Percentiles rank a stretch among this genome's conserved stretches.
phyloP scores from a whole-genome alignment of 1,140 invertebrate species.

The Gryllus bimaculatus region DNA sequence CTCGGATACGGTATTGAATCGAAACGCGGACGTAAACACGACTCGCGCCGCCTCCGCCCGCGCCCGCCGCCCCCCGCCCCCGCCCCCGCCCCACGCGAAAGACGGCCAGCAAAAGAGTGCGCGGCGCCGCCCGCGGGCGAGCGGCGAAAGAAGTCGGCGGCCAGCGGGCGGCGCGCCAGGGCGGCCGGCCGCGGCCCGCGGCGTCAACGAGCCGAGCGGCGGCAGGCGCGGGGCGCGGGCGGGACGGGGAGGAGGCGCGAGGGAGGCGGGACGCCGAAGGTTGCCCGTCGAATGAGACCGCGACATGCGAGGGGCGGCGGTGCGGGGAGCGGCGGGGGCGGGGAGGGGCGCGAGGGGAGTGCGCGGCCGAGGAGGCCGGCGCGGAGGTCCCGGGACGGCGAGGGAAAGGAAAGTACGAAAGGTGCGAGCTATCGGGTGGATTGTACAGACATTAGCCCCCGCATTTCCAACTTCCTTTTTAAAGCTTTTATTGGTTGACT shows the following conservation, averaged over 20 bases:
- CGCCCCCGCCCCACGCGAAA: neutral
- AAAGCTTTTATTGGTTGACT: neutral
- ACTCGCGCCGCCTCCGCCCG: neutral
- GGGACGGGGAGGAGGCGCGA: neutral
- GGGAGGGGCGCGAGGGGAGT: neutral
- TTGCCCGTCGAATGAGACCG: neutral
- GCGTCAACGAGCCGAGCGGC: neutral
- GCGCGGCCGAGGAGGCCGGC: too few species aligned
- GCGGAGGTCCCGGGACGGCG: too few species aligned
- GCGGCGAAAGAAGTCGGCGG: neutral
- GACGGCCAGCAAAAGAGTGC: neutral
- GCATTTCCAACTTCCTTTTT: slow-evolving; percentile 1
- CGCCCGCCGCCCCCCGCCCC: too few species aligned
- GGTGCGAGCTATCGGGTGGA: slow-evolving; percentile 2
- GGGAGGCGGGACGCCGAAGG: neutral
- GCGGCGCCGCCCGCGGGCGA: neutral
- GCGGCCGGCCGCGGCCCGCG: too few species aligned
- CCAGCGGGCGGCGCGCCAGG: neutral
- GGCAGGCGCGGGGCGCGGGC: too few species aligned
- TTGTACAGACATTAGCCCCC: neutral
- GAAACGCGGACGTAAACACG: slow-evolving; percentile 9
- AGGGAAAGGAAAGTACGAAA: neutral
- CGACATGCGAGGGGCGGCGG: neutral
- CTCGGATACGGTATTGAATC: slow-evolving; percentile 15
- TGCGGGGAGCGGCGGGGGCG: too few species aligned